These are phyloP conservation scores for Ornithorhynchus anatinus DNA, from an alignment of 2,113 vertebrate species.

Conservation along the genomic window DNA sequence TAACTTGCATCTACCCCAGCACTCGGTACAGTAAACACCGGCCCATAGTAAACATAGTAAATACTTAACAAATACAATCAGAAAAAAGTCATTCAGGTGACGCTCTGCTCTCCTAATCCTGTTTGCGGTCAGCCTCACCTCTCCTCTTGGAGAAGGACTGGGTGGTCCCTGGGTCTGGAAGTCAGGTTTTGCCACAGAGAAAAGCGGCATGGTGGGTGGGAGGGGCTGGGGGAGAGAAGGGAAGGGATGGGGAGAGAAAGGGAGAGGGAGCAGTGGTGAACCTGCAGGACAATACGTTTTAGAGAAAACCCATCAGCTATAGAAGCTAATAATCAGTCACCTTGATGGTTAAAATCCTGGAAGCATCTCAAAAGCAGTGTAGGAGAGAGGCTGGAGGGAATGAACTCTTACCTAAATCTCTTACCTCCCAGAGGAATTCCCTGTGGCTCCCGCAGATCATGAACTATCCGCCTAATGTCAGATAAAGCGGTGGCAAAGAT, in stretches of 20 bases:
- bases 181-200: no score
- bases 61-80: no score
- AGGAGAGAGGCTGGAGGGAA: background rate
- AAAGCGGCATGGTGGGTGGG: background rate
- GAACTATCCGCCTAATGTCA: slow-evolving; percentile 3
- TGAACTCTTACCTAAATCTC: background rate
- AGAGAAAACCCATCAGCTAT: no score
- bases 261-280: background rate
- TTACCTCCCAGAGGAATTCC: background rate
- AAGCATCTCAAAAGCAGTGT: background rate
- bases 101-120: no score
- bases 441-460: background rate
- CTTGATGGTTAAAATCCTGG: background rate
- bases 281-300: background rate
- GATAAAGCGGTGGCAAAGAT: slow-evolving; percentile 1
- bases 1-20: no score
- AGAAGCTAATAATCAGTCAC: background rate
- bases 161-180: no score
- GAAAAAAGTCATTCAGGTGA: no score
- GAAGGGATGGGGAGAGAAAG: background rate
- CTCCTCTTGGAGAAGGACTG: no score
- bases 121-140: no score
- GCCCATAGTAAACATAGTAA: no score
- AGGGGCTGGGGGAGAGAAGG: background rate
- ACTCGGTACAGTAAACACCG: no score